These are phyloP conservation scores for Drosophila paracracens DNA, from an alignment of 2,888 invertebrate genomes.

Conservation along the genomic window DNA sequence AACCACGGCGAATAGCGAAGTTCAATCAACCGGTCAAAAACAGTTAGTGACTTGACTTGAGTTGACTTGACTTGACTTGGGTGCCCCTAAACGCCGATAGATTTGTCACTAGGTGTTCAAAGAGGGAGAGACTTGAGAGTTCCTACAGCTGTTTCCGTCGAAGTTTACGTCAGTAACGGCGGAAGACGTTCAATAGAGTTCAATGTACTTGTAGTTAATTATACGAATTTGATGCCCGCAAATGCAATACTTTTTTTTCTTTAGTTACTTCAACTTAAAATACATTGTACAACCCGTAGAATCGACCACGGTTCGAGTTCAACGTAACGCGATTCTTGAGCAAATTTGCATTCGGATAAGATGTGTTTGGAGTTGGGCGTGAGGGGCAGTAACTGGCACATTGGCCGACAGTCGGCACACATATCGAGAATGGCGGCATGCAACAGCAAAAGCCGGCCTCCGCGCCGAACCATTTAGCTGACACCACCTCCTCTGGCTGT, in stretches of 20 bases:
- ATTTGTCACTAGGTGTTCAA: constrained; percentile 48
- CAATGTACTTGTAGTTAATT: constrained; percentile 66
- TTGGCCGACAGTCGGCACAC: constrained; percentile 60
- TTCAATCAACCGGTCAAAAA: constrained; percentile 70
- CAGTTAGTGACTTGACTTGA: constrained; percentile 37
- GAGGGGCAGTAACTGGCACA: constrained; percentile 43
- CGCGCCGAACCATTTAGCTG: constrained; percentile 29
- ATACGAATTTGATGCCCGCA: constrained; percentile 40
- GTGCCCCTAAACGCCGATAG: constrained; percentile 49
- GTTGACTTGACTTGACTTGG: constrained; percentile 18
- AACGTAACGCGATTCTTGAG: constrained; percentile 44
- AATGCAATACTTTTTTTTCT: constrained; percentile 19
- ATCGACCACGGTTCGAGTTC: constrained; percentile 46
- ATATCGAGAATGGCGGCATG: constrained; percentile 47
- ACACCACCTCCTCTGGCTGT: constrained; percentile 34
- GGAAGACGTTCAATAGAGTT: constrained; percentile 53
- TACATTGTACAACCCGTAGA: constrained; percentile 2
- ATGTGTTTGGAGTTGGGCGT: constrained; percentile 17
- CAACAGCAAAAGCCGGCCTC: constrained; percentile 33
- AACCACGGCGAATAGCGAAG: constrained; percentile 42
- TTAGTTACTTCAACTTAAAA: constrained; percentile 15
- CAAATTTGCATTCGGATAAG: constrained; percentile 55
- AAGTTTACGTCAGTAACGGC: constrained; percentile 52
- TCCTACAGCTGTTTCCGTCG: constrained; percentile 50
- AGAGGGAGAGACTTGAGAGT: constrained; percentile 49